Conservation (phyloP, 2,797 vertebrate species). For the Numenius phaeopus region DNA sequence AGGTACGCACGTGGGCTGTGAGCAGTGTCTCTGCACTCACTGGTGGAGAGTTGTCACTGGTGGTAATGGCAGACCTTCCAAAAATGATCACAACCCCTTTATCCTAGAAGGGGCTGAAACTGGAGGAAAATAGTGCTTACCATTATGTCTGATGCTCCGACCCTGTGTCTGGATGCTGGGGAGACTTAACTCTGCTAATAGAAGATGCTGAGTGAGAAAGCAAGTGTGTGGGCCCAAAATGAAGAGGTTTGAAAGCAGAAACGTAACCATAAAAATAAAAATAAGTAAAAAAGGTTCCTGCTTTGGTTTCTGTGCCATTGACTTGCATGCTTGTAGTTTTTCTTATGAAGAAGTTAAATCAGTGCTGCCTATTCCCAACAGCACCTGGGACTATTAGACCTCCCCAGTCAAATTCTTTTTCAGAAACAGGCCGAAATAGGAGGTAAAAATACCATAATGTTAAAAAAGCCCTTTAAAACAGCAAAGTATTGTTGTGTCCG, state of each 20-base stretch:
- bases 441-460: not conserved
- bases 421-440: not conserved
- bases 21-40: not conserved
- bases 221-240: accelerated
- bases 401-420: not conserved
- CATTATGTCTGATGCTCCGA: not conserved
- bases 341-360: not conserved
- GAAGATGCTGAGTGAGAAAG: not conserved
- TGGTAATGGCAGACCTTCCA: not conserved
- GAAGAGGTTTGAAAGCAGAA: not conserved
- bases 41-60: not conserved
- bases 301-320: not conserved
- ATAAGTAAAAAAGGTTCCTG: not conserved
- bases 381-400: not conserved
- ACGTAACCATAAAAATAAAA: not conserved
- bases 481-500: accelerated
- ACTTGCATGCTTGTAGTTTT: not conserved
- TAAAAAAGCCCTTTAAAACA: not conserved
- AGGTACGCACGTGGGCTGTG: accelerated
- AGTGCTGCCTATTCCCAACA: not conserved
- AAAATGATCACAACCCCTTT: not conserved
- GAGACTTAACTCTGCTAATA: not conserved
- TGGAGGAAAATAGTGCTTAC: not conserved
- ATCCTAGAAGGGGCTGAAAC: not conserved
- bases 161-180: not conserved